Conservation (phyloP, 2,797 vertebrate genomes). For the Perodicticus potto region DNA sequence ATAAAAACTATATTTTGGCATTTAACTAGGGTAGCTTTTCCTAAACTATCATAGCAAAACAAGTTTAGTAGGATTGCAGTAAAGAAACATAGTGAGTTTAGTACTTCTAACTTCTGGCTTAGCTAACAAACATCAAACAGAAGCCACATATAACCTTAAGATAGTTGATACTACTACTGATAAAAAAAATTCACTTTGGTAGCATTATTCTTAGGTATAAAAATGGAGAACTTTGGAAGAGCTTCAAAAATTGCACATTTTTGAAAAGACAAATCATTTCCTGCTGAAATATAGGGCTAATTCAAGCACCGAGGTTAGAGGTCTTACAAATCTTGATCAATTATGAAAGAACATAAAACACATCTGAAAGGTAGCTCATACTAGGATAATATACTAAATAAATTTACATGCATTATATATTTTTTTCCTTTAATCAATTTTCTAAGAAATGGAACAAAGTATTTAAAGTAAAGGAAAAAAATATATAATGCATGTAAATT, state of each 20-base stretch:
- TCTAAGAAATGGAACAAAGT: constrained; percentile 10
- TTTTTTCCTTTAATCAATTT: constrained; percentile 50
- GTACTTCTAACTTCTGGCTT: constrained; percentile 64
- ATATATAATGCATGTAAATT: constrained; percentile 40
- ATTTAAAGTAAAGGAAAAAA: constrained; percentile 52
- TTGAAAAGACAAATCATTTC: constrained; percentile 82
- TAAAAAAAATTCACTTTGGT: constrained; percentile 82
- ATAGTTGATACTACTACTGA: constrained; percentile 79
- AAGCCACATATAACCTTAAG: constrained; percentile 82
- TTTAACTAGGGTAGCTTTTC: constrained; percentile 52
- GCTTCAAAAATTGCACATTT: constrained; percentile 74
- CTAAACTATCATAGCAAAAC: constrained; percentile 18
- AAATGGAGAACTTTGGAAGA: constrained; percentile 73
- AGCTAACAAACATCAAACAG: constrained; percentile 84
- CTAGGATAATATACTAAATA: constrained; percentile 41
- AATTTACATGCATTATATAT: constrained; percentile 40
- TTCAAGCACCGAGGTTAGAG: constrained; percentile 75
- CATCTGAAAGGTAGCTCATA: constrained; percentile 54
- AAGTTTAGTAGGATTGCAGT: constrained; percentile 46
- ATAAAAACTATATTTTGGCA: neutral
- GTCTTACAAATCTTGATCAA: constrained; percentile 83
- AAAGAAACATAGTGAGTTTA: constrained; percentile 38
- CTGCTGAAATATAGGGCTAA: constrained; percentile 74
- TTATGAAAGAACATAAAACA: constrained; percentile 68
- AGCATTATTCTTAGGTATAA: constrained; percentile 62